A percentile compares a stretch with the other conserved stretches of the same genome.
phyloP scores from a whole-genome alignment of 2,888 invertebrate species.

The Biston stratarius region DNA sequence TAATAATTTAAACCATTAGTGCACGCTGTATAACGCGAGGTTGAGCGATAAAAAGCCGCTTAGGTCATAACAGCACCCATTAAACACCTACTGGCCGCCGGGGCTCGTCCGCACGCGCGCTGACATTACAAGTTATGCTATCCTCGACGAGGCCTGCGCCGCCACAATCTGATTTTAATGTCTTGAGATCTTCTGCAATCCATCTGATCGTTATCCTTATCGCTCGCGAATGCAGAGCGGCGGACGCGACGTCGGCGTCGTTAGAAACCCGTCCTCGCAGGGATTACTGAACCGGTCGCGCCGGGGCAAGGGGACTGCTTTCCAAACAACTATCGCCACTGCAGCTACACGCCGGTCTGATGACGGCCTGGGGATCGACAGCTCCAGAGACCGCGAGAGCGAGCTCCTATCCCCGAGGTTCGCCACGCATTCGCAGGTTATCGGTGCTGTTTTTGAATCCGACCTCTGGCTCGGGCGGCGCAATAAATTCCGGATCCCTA shows the following conservation, averaged over 20 bases:
- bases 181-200: too few relatives aligned
- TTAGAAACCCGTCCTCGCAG: constrained; percentile 34
- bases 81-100: constrained; percentile 29
- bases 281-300: constrained; percentile 32
- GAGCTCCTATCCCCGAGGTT: background rate
- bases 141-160: background rate
- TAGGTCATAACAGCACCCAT: constrained; percentile 35
- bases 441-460: constrained; percentile 24
- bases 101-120: background rate
- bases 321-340: constrained; percentile 40
- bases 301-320: constrained; percentile 29
- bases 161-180: background rate
- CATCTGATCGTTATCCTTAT: too few relatives aligned
- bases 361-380: background rate
- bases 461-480: constrained; percentile 8
- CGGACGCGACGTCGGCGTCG: background rate
- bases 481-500: background rate
- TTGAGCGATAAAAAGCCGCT: constrained; percentile 30
- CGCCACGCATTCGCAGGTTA: constrained; percentile 15
- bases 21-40: constrained; percentile 21
- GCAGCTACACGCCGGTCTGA: constrained; percentile 22
- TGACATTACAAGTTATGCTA: background rate
- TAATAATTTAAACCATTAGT: constrained; percentile 17
- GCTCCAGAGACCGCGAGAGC: background rate
- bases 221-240: background rate